phyloP scores from a whole-genome alignment of 2,797 vertebrate genomes.

The Leptatherina wallacei region DNA sequence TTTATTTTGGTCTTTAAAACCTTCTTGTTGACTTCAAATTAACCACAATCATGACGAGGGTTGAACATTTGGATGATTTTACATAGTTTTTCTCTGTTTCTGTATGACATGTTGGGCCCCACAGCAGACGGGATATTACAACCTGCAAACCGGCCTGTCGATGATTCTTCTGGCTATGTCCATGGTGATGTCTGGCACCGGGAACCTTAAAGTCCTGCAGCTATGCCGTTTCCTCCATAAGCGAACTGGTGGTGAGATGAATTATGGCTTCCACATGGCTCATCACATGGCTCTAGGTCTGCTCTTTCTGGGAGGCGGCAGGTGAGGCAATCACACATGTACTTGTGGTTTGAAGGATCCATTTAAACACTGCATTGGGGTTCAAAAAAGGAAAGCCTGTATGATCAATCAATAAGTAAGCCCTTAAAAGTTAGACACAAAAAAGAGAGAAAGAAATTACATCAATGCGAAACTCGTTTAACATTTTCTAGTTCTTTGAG shows the following conservation, averaged over 20 bases:
- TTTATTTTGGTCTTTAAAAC: neutral
- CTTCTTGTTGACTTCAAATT: neutral
- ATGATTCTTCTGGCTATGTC: slow-evolving; percentile 93
- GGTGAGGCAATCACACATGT: slow-evolving; percentile 77
- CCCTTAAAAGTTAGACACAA: neutral
- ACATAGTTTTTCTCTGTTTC: neutral
- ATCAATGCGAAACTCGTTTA: too few species aligned
- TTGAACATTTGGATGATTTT: neutral
- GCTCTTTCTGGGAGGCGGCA: slow-evolving; percentile 95
- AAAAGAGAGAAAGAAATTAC: neutral
- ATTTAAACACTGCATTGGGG: too few species aligned
- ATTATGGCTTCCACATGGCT: slow-evolving; percentile 98
- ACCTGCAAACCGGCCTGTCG: slow-evolving; percentile 93
- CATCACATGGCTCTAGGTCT: slow-evolving; percentile 98
- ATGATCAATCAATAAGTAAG: too few species aligned
- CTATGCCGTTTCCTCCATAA: slow-evolving; percentile 97
- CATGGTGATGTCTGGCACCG: slow-evolving; percentile 97
- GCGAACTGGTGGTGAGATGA: slow-evolving; percentile 95
- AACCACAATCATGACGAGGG: neutral
- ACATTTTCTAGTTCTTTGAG: neutral
- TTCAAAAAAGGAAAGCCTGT: too few species aligned
- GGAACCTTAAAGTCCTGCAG: slow-evolving; percentile 94
- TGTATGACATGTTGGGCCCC: neutral
- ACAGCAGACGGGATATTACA: slow-evolving; percentile 92
- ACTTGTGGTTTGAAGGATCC: neutral